Evolutionary conservation across 1,140 invertebrate species (phyloP).

Genomic region (Diabrotica virgifera): DNA sequence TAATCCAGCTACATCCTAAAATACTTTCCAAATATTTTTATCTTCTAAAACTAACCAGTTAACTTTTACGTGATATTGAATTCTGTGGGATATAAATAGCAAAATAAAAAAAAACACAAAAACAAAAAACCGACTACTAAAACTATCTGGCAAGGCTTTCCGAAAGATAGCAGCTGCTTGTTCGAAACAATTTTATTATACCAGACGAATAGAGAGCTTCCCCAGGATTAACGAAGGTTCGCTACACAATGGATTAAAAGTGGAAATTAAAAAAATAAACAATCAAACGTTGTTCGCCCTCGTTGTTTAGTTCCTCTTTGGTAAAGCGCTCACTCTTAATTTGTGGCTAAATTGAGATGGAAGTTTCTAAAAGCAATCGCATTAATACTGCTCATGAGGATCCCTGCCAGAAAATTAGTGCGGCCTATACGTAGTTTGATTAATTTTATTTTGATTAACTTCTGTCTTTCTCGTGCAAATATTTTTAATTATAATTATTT

Average conservation of each 20-base stretch:
- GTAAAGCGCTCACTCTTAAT: too few relatives aligned
- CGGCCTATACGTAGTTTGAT: too few relatives aligned
- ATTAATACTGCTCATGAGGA: neutral
- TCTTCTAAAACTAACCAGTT: too few relatives aligned
- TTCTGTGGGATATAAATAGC: too few relatives aligned
- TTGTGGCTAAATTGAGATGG: neutral
- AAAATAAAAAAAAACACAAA: too few relatives aligned
- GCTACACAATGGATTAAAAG: neutral
- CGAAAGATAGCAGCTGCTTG: neutral
- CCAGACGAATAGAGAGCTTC: conserved; percentile 1
- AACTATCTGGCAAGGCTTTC: neutral
- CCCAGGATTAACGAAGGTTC: neutral
- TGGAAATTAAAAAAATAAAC: conserved; percentile 3
- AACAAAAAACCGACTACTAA: neutral
- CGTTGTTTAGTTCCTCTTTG: neutral
- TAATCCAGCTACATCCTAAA: too few relatives aligned
- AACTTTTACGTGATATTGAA: too few relatives aligned
- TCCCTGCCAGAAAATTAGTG: neutral
- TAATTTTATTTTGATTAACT: too few relatives aligned
- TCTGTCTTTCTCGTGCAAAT: too few relatives aligned
- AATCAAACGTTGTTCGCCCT: neutral
- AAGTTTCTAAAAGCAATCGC: neutral
- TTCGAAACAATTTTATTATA: neutral
- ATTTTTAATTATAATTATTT: too few relatives aligned
- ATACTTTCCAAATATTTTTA: too few relatives aligned